phyloP scores from a whole-genome alignment of 2,113 vertebrate genomes.

The Tachycineta bicolor region DNA sequence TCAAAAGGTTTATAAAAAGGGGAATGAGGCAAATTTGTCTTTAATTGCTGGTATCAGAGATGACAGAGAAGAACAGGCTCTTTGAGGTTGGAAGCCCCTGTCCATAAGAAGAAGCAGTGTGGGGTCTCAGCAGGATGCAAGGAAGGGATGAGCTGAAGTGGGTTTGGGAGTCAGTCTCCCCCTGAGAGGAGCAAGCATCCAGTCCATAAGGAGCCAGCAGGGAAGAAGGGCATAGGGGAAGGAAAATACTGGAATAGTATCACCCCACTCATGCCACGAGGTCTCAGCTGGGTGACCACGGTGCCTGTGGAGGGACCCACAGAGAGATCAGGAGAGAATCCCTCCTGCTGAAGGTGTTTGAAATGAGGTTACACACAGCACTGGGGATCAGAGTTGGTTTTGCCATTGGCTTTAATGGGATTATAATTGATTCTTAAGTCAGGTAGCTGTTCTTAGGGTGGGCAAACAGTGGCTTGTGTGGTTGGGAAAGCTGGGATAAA shows the following conservation, averaged over 20 bases:
- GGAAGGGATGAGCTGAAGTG: background rate
- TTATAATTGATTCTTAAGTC: background rate
- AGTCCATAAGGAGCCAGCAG: background rate
- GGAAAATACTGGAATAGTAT: background rate
- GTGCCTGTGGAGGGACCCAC: background rate
- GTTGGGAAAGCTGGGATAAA: background rate
- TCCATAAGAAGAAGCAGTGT: background rate
- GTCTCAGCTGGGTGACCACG: background rate
- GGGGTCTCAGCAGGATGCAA: background rate
- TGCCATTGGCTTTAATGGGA: background rate
- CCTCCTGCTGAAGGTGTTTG: background rate
- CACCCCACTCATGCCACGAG: accelerated
- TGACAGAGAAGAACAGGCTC: background rate
- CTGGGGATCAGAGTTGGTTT: background rate
- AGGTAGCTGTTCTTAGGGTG: background rate
- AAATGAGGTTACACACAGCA: background rate
- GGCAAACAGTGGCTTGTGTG: background rate
- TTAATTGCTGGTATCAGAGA: background rate
- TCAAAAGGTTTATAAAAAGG: background rate
- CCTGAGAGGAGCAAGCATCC: accelerated
- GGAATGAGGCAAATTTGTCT: background rate
- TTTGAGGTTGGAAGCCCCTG: accelerated
- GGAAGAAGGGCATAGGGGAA: background rate
- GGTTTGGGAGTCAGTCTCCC: background rate
- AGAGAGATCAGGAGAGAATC: background rate